Evolutionary conservation across 1,140 invertebrate species (phyloP).

Genomic region (Acromyrmex echinatior): DNA sequence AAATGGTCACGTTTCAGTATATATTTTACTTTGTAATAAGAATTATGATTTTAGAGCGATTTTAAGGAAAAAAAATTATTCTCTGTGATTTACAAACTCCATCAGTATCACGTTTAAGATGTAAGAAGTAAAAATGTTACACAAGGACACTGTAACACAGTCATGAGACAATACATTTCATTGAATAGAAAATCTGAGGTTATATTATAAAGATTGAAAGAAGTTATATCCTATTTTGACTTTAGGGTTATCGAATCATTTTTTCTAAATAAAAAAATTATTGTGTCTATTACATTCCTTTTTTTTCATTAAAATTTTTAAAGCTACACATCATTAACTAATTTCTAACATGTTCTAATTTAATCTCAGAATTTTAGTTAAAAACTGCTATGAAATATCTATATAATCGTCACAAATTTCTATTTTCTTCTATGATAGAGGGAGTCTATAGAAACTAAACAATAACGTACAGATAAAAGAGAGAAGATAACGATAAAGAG

Average conservation of each 20-base stretch:
- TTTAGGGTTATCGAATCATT: not conserved
- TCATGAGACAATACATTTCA: not conserved
- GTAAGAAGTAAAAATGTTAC: not conserved
- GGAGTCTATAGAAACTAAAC: constrained; percentile 27
- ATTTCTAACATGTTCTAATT: not conserved
- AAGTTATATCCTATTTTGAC: not conserved
- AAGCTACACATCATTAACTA: not conserved
- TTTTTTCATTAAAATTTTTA: not conserved
- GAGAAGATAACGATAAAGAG: constrained; percentile 9
- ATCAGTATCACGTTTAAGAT: not conserved
- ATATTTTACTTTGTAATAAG: not conserved
- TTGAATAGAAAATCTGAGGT: not conserved
- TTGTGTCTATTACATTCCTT: not conserved
- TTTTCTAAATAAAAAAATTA: not conserved
- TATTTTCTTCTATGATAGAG: not conserved
- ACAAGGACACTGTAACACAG: not conserved
- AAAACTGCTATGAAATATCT: not conserved
- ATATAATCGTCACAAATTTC: constrained; percentile 15
- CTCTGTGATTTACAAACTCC: constrained; percentile 18
- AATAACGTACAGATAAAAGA: constrained; percentile 31
- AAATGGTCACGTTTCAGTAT: not conserved
- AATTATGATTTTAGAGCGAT: not conserved
- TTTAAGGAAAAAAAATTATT: not conserved
- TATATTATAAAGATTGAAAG: not conserved
- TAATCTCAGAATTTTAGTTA: not conserved